Evolutionary conservation across 2,888 invertebrate species (phyloP).

Genomic region (Actias luna): DNA sequence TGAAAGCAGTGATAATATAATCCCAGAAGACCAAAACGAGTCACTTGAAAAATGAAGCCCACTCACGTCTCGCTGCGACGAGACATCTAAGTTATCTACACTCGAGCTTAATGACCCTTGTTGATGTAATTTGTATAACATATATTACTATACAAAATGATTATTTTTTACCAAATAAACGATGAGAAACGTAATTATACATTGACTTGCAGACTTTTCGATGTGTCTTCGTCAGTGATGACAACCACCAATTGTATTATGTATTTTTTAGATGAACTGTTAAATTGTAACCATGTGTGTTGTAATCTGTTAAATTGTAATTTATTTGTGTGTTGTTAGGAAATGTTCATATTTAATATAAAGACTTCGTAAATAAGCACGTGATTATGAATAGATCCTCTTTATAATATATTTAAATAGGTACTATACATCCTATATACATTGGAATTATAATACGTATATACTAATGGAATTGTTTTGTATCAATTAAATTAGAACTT

Average conservation of each 20-base stretch:
- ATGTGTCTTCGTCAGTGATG: slow-evolving; percentile 55
- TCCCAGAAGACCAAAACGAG: slow-evolving; percentile 19
- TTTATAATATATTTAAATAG: not conserved
- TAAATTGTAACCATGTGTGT: slow-evolving; percentile 37
- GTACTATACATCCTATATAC: not conserved
- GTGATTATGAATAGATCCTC: not conserved
- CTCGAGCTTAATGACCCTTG: slow-evolving; percentile 34
- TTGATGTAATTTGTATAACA: slow-evolving; percentile 57
- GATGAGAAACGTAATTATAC: slow-evolving; percentile 14
- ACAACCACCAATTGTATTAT: slow-evolving; percentile 42
- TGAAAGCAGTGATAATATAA: slow-evolving; percentile 37
- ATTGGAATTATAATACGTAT: not conserved
- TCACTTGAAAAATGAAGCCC: slow-evolving; percentile 41
- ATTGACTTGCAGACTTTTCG: slow-evolving; percentile 51
- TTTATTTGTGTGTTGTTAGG: slow-evolving; percentile 17
- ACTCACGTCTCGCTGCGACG: slow-evolving; percentile 32
- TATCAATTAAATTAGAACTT: not conserved
- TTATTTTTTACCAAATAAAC: slow-evolving; percentile 37
- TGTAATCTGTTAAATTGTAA: too few species aligned
- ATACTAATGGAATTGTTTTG: not conserved
- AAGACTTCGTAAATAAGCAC: slow-evolving; percentile 4
- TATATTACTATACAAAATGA: slow-evolving; percentile 53
- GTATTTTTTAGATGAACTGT: slow-evolving; percentile 63
- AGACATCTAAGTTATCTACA: slow-evolving; percentile 24
- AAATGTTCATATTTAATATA: slow-evolving; percentile 10